A percentile compares a stretch with the other conserved stretches of the same genome.
phyloP scores from a whole-genome alignment of 2,888 invertebrate species.

The Lochmaea capreae region DNA sequence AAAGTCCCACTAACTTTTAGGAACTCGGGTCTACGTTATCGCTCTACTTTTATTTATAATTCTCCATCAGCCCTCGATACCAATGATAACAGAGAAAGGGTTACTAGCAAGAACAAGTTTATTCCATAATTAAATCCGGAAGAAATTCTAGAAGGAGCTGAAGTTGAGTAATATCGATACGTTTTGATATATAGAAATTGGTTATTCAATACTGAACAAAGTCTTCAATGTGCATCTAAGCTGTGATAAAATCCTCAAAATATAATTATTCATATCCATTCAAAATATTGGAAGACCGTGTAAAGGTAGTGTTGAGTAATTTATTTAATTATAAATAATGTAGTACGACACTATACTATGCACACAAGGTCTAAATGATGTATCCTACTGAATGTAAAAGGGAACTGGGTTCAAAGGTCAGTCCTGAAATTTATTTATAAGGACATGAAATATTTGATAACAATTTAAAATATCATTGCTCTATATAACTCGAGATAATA shows the following conservation, averaged over 20 bases:
- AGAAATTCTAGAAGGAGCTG: slow-evolving; percentile 20
- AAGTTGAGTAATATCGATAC: slow-evolving; percentile 15
- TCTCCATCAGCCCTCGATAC: slow-evolving; percentile 33
- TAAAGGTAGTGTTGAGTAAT: slow-evolving; percentile 6
- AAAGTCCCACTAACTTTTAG: slow-evolving; percentile 20
- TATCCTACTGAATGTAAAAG: no score
- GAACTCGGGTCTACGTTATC: slow-evolving; percentile 27
- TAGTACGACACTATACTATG: not conserved
- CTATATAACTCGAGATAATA: no score
- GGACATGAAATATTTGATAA: no score
- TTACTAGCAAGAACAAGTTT: slow-evolving; percentile 28
- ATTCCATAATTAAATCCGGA: slow-evolving; percentile 33
- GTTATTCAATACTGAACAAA: not conserved
- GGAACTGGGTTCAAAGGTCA: no score
- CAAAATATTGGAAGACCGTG: not conserved
- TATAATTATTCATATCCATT: slow-evolving; percentile 4
- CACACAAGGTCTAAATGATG: no score
- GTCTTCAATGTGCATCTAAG: slow-evolving; percentile 2
- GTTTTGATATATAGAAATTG: slow-evolving; percentile 13
- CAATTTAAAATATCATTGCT: no score
- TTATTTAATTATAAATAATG: not conserved
- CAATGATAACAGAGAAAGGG: slow-evolving; percentile 22
- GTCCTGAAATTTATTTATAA: no score
- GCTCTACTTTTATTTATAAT: slow-evolving; percentile 31
- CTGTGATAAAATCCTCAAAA: not conserved